These are phyloP conservation scores for Amblyteles armatorius DNA, from an alignment of 2,888 invertebrate species.

Conservation along the genomic window DNA sequence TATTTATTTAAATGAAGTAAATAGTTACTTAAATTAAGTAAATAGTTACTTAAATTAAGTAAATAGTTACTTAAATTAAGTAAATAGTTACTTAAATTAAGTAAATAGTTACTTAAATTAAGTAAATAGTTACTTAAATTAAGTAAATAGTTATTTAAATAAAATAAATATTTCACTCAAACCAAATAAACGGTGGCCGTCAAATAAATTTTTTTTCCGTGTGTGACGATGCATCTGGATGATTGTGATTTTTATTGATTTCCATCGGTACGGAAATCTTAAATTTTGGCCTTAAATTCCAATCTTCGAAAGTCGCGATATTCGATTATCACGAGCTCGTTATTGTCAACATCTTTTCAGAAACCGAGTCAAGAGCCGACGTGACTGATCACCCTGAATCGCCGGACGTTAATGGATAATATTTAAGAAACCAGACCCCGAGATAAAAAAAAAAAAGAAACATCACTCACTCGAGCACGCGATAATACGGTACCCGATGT, in stretches of 20 bases:
- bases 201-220: too few relatives aligned
- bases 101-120: too few relatives aligned
- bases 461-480: conserved; percentile 1
- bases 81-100: too few relatives aligned
- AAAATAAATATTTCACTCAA: too few relatives aligned
- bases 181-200: too few relatives aligned
- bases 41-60: too few relatives aligned
- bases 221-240: neutral
- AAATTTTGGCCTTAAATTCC: neutral
- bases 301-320: neutral
- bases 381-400: neutral
- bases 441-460: neutral
- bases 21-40: too few relatives aligned
- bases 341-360: neutral
- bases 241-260: neutral
- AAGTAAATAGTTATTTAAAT: too few relatives aligned
- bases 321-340: neutral
- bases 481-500: conserved; percentile 1
- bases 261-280: neutral
- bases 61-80: too few relatives aligned
- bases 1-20: too few relatives aligned
- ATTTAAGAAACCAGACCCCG: neutral
- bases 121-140: too few relatives aligned
- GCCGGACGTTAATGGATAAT: conserved; percentile 2
- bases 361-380: neutral